Evolutionary conservation across 2,113 vertebrate species (phyloP), one percentile per base, ranked within the genome.

Genomic region (Equus przewalskii): DNA sequence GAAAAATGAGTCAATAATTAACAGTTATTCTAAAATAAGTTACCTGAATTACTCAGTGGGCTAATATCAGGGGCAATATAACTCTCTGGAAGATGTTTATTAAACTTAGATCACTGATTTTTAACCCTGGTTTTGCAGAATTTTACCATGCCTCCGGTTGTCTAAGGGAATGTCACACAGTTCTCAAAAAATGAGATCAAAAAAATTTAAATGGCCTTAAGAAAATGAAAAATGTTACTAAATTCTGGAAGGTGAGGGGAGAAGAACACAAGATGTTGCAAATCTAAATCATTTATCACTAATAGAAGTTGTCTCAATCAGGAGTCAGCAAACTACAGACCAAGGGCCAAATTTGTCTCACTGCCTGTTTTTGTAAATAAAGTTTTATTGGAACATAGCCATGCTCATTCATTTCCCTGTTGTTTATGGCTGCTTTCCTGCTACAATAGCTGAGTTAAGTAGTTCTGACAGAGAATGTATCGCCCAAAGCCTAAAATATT

Each of bases 1-100:
- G 54, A 93, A 93, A 91, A 89, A 60, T 78, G 49, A 89, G 33
- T 84, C 36, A 76, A 79, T 54, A 33, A 60, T 67, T 78, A 97
- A 85, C 11, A 51, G 22, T 91, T 94, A 73, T 22, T 51, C 11
- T 72, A 15, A 81, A 91, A 76, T 24, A 79, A 91, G 41, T 88
- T 21, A 87, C 58, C 21, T 67, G 65, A 85, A 51, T 88, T 78
- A 62, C 11, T 95, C 58, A 46, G 4, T 79, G 49, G 49, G 36
- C 36, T 86, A 41, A 79, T 54, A 75, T 51, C 6, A 80, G 58
- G n/a, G 60, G 9, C 41, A 81, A 13, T n/a, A 51, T n/a, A 51
- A 73, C 12, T 75, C 49, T 94, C 75, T 69, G 22, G 28, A 92
- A 91, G 51, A n/a, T 89, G 28, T 91, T 89, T 72, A 18, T 85